Evolutionary conservation across 2,797 vertebrate genomes (phyloP).

Genomic region (Acanthurus leucopareius): DNA sequence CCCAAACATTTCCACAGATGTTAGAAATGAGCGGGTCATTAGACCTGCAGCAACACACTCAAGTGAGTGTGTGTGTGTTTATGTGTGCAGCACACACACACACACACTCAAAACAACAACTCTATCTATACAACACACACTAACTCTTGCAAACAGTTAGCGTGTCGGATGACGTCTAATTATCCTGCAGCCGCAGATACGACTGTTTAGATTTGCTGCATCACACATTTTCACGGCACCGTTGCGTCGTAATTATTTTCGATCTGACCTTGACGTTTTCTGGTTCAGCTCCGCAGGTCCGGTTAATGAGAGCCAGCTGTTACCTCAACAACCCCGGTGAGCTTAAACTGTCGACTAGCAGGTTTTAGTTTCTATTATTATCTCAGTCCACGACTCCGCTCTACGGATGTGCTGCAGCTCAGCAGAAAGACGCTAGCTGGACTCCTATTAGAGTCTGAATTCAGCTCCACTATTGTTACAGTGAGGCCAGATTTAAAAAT

Average conservation of each 20-base stretch:
- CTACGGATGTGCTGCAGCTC: too few relatives aligned
- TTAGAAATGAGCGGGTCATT: slow-evolving; percentile 62
- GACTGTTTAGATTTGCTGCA: slow-evolving; percentile 38
- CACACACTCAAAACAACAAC: slow-evolving; percentile 28
- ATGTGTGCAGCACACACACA: neutral
- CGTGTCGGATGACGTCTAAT: slow-evolving; percentile 39
- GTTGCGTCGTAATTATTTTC: slow-evolving; percentile 62
- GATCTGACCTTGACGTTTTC: slow-evolving; percentile 59
- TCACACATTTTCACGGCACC: slow-evolving; percentile 43
- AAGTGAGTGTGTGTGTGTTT: too few relatives aligned
- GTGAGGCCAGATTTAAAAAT: too few relatives aligned
- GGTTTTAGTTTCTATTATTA: slow-evolving; percentile 35
- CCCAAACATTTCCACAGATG: slow-evolving; percentile 74
- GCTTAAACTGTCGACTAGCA: slow-evolving; percentile 48
- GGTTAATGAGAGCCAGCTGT: slow-evolving; percentile 76
- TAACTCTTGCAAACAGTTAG: slow-evolving; percentile 32
- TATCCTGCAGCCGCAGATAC: slow-evolving; percentile 25
- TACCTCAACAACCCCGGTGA: slow-evolving; percentile 48
- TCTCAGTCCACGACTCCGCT: too few relatives aligned
- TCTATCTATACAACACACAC: slow-evolving; percentile 14
- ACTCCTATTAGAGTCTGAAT: too few relatives aligned
- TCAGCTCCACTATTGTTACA: too few relatives aligned
- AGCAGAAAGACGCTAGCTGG: too few relatives aligned
- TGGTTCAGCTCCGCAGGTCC: slow-evolving; percentile 63
- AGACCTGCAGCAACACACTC: slow-evolving; percentile 20